These are phyloP conservation scores for Brachionus angularis DNA, from an alignment of 1,140 invertebrate genomes.

Conservation along the genomic window DNA sequence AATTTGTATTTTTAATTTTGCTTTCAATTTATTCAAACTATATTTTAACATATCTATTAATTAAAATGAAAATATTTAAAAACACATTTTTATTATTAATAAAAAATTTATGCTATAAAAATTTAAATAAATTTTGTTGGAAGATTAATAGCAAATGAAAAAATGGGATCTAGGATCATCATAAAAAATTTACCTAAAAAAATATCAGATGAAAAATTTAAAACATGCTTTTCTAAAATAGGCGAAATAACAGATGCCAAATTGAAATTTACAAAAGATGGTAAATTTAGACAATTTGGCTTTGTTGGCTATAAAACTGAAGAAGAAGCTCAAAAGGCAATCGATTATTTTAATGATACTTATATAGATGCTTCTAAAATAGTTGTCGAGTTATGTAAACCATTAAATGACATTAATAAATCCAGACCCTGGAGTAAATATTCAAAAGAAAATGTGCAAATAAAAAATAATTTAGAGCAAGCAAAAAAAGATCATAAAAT, in stretches of 20 bases:
- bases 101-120: too few species aligned
- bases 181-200: conserved; percentile 43
- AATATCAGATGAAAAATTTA: conserved; percentile 28
- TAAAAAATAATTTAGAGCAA: conserved; percentile 39
- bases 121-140: too few species aligned
- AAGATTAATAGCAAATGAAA: too few species aligned
- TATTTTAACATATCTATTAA: too few species aligned
- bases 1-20: too few species aligned
- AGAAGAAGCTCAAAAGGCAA: conserved; percentile 70
- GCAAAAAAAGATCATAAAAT: neutral
- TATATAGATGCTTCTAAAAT: conserved; percentile 77
- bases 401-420: conserved; percentile 74
- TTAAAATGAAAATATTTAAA: too few species aligned
- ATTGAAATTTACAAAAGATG: conserved; percentile 82
- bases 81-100: too few species aligned
- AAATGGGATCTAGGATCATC: conserved; percentile 35
- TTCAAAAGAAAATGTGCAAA: conserved; percentile 49
- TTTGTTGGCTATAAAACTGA: conserved; percentile 81
- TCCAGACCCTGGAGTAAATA: conserved; percentile 77
- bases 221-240: conserved; percentile 7
- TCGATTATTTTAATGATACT: conserved; percentile 74
- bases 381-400: conserved; percentile 69
- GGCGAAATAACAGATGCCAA: conserved; percentile 76
- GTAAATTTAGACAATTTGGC: conserved; percentile 82
- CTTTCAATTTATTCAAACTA: too few species aligned